Evolutionary conservation across 1,140 invertebrate species (phyloP).

Genomic region (Drosophila lowei): DNA sequence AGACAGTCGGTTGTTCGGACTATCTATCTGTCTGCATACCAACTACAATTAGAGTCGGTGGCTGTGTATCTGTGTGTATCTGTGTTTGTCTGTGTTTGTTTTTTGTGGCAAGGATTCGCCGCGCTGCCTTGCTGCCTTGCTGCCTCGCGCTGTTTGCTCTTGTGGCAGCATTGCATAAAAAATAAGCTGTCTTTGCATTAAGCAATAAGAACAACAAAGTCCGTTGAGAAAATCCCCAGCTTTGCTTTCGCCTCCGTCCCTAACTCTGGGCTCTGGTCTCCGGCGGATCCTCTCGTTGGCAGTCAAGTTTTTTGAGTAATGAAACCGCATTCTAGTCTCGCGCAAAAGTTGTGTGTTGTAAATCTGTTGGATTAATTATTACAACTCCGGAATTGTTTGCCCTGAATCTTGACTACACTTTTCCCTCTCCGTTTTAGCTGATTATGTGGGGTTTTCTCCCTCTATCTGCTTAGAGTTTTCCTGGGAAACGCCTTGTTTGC

Average conservation of each 20-base stretch:
- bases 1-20: constrained; percentile 33
- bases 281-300: background rate
- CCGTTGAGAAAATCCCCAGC: constrained; percentile 32
- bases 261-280: background rate
- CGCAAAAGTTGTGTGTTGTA: constrained; percentile 64
- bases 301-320: constrained; percentile 67
- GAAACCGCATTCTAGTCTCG: constrained; percentile 44
- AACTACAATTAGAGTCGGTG: constrained; percentile 69
- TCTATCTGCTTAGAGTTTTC: background rate
- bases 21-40: constrained; percentile 53
- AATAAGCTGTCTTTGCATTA: constrained; percentile 58
- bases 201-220: constrained; percentile 63
- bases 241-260: background rate
- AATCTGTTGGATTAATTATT: constrained; percentile 80
- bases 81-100: too few species aligned
- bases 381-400: constrained; percentile 77
- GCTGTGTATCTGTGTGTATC: background rate
- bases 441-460: constrained; percentile 39
- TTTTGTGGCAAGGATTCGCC: constrained; percentile 20
- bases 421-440: constrained; percentile 44
- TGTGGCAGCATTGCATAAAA: constrained; percentile 69
- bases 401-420: constrained; percentile 49
- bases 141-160: constrained; percentile 64
- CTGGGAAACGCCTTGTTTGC: background rate
- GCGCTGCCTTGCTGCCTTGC: constrained; percentile 9